A percentile compares a stretch with the other conserved stretches of the same genome.
These are phyloP conservation scores for Myanophis thanlyinensis DNA, from an alignment of 2,113 vertebrate species.

Conservation along the genomic window DNA sequence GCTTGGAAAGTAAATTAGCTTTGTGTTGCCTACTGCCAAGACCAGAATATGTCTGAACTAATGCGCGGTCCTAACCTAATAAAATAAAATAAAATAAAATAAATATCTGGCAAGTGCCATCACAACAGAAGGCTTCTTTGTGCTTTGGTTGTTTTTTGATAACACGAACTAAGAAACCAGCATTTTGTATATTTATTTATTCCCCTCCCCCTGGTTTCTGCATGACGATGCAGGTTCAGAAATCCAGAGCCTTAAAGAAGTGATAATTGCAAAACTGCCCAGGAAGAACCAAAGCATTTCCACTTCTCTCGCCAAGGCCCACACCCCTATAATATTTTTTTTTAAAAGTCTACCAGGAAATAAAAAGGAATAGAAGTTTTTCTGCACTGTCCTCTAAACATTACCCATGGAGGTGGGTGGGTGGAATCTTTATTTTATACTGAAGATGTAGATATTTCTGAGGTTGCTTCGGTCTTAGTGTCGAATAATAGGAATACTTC, in stretches of 20 bases:
- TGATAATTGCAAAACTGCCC: not conserved
- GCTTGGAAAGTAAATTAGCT: constrained; percentile 24
- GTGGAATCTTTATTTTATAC: constrained; percentile 52
- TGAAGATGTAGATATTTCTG: constrained; percentile 74
- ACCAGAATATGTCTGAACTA: constrained; percentile 24
- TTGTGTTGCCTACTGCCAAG: constrained; percentile 50
- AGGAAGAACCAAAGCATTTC: constrained; percentile 73
- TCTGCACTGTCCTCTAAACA: constrained; percentile 53
- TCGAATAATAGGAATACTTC: constrained; percentile 64
- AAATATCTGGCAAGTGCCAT: constrained; percentile 31
- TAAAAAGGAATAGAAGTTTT: not conserved
- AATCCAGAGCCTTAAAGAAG: constrained; percentile 11
- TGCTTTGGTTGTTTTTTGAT: constrained; percentile 8
- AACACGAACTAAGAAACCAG: constrained; percentile 50
- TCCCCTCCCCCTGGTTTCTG: not conserved
- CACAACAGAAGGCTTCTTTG: constrained; percentile 47
- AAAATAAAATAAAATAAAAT: not conserved
- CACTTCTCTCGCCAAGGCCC: constrained; percentile 73
- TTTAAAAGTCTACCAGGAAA: constrained; percentile 62
- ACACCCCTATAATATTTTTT: constrained; percentile 48
- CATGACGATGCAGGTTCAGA: not conserved
- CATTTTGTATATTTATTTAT: constrained; percentile 41
- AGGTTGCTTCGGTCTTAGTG: constrained; percentile 63
- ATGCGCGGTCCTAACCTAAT: constrained; percentile 23
- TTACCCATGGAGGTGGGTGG: constrained; percentile 23